phyloP scores from a whole-genome alignment of 2,888 invertebrate genomes.

The Cistogaster globosa region DNA sequence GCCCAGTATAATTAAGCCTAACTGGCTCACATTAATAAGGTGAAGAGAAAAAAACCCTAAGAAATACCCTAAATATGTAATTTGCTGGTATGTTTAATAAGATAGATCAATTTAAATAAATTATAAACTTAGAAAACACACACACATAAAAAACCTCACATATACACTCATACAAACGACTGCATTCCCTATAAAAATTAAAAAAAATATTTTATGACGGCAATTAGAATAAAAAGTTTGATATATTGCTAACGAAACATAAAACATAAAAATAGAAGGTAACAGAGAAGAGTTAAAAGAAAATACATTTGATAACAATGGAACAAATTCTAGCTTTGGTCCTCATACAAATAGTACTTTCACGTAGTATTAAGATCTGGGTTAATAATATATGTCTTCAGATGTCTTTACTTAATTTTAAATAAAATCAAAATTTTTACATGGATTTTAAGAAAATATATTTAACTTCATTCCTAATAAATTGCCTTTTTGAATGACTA shows the following conservation, averaged over 20 bases:
- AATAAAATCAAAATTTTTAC: no score
- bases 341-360: no score
- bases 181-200: neutral
- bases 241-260: conserved; percentile 17
- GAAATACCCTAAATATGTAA: neutral
- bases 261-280: neutral
- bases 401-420: no score
- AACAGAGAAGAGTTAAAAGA: neutral
- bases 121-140: conserved; percentile 28
- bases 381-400: no score
- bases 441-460: no score
- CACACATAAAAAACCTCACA: neutral
- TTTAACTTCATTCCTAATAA: no score
- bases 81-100: conserved; percentile 29
- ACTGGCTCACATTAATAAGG: conserved; percentile 9
- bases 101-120: conserved; percentile 59
- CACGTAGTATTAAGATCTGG: no score
- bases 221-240: conserved; percentile 63
- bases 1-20: conserved; percentile 20
- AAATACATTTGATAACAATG: neutral
- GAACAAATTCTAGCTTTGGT: no score
- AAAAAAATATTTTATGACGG: conserved; percentile 44
- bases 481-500: no score
- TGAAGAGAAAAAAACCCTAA: neutral
- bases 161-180: neutral